Base-by-base conservation (phyloP, 1,140 invertebrate genomes). In the Eumaeus atala region DNA sequence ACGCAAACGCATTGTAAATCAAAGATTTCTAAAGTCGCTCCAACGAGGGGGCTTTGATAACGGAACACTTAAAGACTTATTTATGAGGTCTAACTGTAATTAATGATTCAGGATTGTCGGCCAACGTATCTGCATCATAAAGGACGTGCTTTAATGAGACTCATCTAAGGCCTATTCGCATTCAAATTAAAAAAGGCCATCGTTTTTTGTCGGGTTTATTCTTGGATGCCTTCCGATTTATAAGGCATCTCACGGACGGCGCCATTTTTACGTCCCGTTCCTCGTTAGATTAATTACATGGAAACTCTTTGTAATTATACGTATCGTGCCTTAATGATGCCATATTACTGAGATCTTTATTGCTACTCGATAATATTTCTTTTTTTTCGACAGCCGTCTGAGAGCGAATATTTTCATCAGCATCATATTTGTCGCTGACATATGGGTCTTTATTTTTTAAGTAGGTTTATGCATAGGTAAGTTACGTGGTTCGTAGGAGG, bases 111-210 rank as follows among this genome's bases (percentile, higher is more conserved):
- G 42, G 47, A 57, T 56, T 38, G 51, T 51, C 55, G 17, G 51
- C 40, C 58, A 36, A 69, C 60, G 61, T 61, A 76, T 76, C 73
- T 74, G 69, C 73, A 76, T 76, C 16, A 74, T 71, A 76, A 76
- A 76, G 73, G 58, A 37, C 40, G 62, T 56, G 67, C 67, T 76
- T 72, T 76, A 76, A 74, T 76, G 74, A 76, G 67, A 58, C 71
- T 68, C 72, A 73, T 68, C 59, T 52, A 61, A 67, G 64, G 64
- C 59, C 55, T 49, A 54, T 48, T 57, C 58, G 73, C 73, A 71
- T 75, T 73, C 66, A 75, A 75, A 75, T 75, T 70, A 75, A 71
- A 33, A 62, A 50, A 69, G 66, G 69, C 69, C 47, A 58, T 52
- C 42, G 61, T 62, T 62, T 54, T 68, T 44, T 38, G 51, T 33